Base-by-base conservation (phyloP, 1,140 invertebrate genomes). In the Bombus difficillimus region DNA sequence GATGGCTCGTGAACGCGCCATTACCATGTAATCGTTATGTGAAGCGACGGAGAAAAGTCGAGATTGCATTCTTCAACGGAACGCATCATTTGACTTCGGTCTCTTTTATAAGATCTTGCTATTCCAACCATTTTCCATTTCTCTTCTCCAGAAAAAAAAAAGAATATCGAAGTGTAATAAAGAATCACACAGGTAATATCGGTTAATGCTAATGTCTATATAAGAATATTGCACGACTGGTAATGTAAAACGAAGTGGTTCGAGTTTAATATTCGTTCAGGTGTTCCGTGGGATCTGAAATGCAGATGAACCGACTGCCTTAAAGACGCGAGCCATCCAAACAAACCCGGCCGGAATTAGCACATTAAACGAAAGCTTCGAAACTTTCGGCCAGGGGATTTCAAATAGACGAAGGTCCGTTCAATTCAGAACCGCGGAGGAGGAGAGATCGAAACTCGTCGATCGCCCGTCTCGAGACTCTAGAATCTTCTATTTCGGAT, bases 341-440 rank as follows among this genome's bases (percentile, higher is more conserved):
- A 74, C 80, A 71, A 62, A 34, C 69, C 71, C 22, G 69, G n/a
- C 41, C 39, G 69, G 53, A 74, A 82, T 82, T 74, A 82, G 80
- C 80, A 82, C 80, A 53, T 82, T 82, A 82, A 82, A 82, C 71
- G 80, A 82, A 82, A 73, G 28, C 53, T 6, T 3, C 69, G 80
- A 74, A 82, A 82, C 37, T 82, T 82, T 82, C 53, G 69, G n/a
- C 12, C 69, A 72, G 8, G 6, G 57, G 53, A 74, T 64, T 82
- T 43, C 25, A 22, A 43, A 57, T 18, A 28, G 25, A 47, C 39
- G 15, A 22, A 4, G 8, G 6, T 18, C 5, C 12, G 8, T 62
- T 68, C 59, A 62, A 79, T 79, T 79, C 34, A 53, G 47, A 53
- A 18, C 41, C 5, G 4, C 15, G 4, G 12, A 22, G 4, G 12